Evolutionary conservation across 2,113 vertebrate genomes (phyloP).

Genomic region (Monarcha castaneiventris): DNA sequence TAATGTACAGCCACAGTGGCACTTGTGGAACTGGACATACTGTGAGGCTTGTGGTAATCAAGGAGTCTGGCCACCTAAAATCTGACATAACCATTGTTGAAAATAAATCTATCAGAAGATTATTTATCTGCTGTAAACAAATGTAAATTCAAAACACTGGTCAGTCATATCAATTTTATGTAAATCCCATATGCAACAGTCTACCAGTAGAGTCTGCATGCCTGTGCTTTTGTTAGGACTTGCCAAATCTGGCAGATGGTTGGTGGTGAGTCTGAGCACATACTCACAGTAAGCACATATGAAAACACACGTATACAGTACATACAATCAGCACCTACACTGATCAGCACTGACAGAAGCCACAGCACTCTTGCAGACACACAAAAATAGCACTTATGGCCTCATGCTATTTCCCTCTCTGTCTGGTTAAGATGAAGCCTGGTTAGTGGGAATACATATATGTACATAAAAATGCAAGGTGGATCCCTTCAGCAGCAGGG

Average conservation of each 20-base stretch:
- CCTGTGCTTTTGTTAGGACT: neutral
- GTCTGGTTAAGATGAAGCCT: neutral
- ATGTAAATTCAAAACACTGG: neutral
- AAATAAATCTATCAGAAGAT: neutral
- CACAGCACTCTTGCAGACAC: neutral
- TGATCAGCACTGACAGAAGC: neutral
- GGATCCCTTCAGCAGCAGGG: neutral
- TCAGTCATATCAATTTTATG: neutral
- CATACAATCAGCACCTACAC: neutral
- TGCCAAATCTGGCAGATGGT: neutral
- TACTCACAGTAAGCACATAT: neutral
- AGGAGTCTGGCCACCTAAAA: neutral
- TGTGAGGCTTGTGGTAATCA: neutral
- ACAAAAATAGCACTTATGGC: neutral
- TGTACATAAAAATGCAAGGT: neutral
- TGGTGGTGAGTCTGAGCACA: neutral
- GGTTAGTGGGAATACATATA: neutral
- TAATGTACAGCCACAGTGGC: rapidly evolving
- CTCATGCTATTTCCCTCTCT: neutral
- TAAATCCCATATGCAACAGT: neutral
- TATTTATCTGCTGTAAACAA: neutral
- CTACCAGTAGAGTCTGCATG: too few relatives aligned
- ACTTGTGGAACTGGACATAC: neutral
- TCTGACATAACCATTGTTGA: neutral
- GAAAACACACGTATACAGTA: rapidly evolving